These are phyloP conservation scores for Neopelma chrysocephalum DNA, from an alignment of 2,797 vertebrate species.

Conservation along the genomic window DNA sequence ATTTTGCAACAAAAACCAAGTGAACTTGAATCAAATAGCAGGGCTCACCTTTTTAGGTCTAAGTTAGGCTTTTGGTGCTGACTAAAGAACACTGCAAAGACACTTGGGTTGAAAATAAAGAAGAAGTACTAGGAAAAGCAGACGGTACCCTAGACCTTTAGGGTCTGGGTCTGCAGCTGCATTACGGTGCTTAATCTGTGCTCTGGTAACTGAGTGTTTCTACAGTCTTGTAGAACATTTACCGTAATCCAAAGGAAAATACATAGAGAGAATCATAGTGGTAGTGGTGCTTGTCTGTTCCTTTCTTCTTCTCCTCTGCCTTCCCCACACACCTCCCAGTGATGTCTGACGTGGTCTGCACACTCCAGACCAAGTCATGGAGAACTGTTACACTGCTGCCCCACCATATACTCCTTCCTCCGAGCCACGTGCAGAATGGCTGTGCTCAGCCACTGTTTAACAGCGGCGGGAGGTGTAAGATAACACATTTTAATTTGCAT, in stretches of 20 bases:
- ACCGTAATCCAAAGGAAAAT: neutral
- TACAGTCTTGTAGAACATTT: neutral
- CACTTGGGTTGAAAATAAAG: neutral
- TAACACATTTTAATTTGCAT: slow-evolving; percentile 27
- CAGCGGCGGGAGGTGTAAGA: neutral
- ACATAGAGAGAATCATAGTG: neutral
- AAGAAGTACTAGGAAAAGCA: neutral
- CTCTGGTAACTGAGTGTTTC: neutral
- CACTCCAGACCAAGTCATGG: neutral
- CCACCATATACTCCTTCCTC: neutral
- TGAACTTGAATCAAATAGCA: neutral
- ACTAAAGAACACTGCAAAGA: neutral
- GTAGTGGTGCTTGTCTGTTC: neutral
- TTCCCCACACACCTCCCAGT: rapidly evolving
- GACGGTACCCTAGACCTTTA: neutral
- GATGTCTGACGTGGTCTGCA: neutral
- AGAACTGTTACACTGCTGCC: neutral
- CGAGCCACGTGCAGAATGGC: neutral
- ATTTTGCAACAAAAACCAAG: neutral
- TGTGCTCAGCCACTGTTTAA: neutral
- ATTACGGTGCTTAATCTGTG: neutral
- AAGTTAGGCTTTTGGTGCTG: neutral
- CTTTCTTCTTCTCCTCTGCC: neutral
- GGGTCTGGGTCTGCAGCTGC: neutral
- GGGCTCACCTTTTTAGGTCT: neutral